A percentile compares a stretch with the other conserved stretches of the same genome.
Evolutionary conservation across 2,888 invertebrate genomes (phyloP).

Genomic region (Chloroclysta siterata): DNA sequence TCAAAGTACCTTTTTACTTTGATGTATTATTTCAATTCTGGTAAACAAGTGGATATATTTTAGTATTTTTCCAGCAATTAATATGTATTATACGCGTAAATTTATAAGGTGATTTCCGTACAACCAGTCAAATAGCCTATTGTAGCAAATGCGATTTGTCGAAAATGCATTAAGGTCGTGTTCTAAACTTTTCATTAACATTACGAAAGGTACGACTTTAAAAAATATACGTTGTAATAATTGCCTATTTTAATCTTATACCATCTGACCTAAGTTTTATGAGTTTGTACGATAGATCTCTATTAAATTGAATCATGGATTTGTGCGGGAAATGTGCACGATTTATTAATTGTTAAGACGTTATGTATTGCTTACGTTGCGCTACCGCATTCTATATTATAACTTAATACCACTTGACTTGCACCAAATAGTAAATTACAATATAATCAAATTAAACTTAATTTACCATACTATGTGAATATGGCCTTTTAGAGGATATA

Average conservation of each 20-base stretch:
- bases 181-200: not conserved
- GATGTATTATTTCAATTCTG: no score
- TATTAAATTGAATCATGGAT: slow-evolving; percentile 33
- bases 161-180: no score
- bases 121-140: not conserved
- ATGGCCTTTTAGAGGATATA: not conserved
- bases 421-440: slow-evolving; percentile 3
- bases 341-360: slow-evolving; percentile 19
- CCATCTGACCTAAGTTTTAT: slow-evolving; percentile 20
- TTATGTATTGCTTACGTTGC: slow-evolving; percentile 20
- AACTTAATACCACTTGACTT: slow-evolving; percentile 1
- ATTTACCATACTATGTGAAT: slow-evolving; percentile 1
- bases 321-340: slow-evolving; percentile 29
- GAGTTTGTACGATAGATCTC: slow-evolving; percentile 39
- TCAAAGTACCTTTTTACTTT: no score
- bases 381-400: slow-evolving; percentile 9
- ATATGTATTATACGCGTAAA: not conserved
- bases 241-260: slow-evolving; percentile 23
- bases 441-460: not conserved
- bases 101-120: not conserved
- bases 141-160: not conserved
- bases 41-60: no score
- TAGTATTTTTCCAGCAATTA: no score
- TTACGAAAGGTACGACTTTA: not conserved
- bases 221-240: slow-evolving; percentile 25